These are phyloP conservation scores for Mus spretus DNA, from an alignment of 2,797 vertebrate genomes.

Conservation along the genomic window DNA sequence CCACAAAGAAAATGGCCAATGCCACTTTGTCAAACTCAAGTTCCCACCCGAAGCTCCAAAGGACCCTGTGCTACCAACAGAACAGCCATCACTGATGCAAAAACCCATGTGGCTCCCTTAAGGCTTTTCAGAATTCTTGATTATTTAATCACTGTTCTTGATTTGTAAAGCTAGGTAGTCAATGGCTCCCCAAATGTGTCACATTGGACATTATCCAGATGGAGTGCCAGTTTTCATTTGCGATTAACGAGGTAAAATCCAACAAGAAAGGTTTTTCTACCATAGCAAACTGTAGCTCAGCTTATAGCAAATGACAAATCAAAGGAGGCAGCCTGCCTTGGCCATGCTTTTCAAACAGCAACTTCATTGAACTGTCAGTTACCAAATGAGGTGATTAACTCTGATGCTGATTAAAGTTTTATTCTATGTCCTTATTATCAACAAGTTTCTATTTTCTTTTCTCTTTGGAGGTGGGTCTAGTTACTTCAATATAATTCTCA, in stretches of 20 bases:
- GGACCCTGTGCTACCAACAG: constrained; percentile 83
- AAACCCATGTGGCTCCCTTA: constrained; percentile 86
- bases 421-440: constrained; percentile 83
- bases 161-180: constrained; percentile 90
- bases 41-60: constrained; percentile 85
- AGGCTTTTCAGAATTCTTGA: constrained; percentile 91
- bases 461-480: background rate
- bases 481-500: constrained; percentile 65
- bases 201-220: constrained; percentile 91
- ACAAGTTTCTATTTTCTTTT: constrained; percentile 79
- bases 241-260: constrained; percentile 90
- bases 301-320: constrained; percentile 90
- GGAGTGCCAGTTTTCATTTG: constrained; percentile 92
- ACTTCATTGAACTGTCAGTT: constrained; percentile 89
- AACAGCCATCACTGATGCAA: constrained; percentile 89
- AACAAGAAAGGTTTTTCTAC: constrained; percentile 89
- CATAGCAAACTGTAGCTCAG: constrained; percentile 87
- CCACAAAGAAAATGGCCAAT: constrained; percentile 75
- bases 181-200: constrained; percentile 90
- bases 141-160: constrained; percentile 92
- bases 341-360: constrained; percentile 88
- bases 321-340: constrained; percentile 89
- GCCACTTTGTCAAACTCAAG: constrained; percentile 83
- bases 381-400: constrained; percentile 89
- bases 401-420: constrained; percentile 86